Conservation (phyloP, 2,888 invertebrate genomes). For the Papilio elwesi region DNA sequence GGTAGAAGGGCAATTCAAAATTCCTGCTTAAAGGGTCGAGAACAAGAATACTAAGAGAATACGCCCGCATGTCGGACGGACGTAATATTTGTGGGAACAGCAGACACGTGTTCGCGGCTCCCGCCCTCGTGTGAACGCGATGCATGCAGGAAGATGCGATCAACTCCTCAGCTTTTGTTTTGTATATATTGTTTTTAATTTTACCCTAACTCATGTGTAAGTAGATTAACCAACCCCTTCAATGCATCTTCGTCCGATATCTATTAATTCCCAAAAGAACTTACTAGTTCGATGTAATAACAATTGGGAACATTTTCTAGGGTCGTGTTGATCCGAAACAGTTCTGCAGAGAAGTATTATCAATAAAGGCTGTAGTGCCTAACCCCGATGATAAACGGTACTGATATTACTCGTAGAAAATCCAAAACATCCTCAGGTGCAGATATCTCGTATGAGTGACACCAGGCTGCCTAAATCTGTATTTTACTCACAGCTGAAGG, state of each 20-base stretch:
- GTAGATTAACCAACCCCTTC: neutral
- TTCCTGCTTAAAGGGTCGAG: constrained; percentile 38
- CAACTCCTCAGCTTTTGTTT: constrained; percentile 52
- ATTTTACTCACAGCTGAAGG: no score
- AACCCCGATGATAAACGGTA: no score
- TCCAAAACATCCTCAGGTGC: no score
- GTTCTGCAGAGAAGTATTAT: no score
- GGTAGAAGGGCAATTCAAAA: constrained; percentile 38
- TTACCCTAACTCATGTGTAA: constrained; percentile 10
- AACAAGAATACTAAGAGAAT: constrained; percentile 54
- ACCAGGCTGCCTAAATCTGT: no score
- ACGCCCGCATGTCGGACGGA: constrained; percentile 67
- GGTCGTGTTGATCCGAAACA: no score
- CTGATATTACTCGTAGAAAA: no score
- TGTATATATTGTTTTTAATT: constrained; percentile 43
- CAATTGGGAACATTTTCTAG: no score
- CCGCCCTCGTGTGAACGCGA: constrained; percentile 71
- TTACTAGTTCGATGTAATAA: no score
- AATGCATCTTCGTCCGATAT: neutral
- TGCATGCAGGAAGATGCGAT: constrained; percentile 55
- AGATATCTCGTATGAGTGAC: no score
- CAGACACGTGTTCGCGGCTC: constrained; percentile 67
- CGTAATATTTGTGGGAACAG: constrained; percentile 61
- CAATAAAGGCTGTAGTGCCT: no score
- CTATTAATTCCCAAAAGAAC: no score